Evolutionary conservation across 1,140 invertebrate genomes (phyloP).

Genomic region (Heliconius hewitsoni): DNA sequence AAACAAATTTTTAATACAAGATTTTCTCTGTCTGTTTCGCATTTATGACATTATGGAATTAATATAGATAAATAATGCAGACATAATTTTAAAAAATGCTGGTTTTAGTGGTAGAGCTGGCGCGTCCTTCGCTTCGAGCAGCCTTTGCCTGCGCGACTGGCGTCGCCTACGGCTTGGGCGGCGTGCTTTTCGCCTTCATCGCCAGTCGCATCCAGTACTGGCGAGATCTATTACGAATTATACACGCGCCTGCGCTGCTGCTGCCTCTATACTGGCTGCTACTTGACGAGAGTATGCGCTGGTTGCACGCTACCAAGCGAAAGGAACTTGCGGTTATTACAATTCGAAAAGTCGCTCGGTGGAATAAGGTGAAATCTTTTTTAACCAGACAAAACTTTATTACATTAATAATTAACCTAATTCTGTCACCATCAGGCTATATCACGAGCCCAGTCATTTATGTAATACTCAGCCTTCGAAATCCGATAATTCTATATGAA

Average conservation of each 20-base stretch:
- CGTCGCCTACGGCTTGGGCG: conserved; percentile 65
- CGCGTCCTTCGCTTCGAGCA: conserved; percentile 60
- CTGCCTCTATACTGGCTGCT: conserved; percentile 64
- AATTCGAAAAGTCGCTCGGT: conserved; percentile 57
- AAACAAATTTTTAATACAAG: too few species aligned
- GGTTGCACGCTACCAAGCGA: conserved; percentile 84
- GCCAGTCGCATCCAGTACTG: conserved; percentile 55
- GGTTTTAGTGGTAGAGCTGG: conserved; percentile 62
- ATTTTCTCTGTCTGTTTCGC: too few species aligned
- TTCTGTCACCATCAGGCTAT: background rate
- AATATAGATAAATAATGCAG: too few species aligned
- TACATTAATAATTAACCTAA: too few species aligned
- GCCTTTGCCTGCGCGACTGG: conserved; percentile 66
- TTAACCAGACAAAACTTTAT: too few species aligned
- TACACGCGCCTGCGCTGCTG: conserved; percentile 63
- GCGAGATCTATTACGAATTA: conserved; percentile 53
- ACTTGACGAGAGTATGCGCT: conserved; percentile 76
- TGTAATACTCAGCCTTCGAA: background rate
- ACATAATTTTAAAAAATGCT: background rate
- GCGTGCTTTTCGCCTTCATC: conserved; percentile 57
- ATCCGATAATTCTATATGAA: too few species aligned
- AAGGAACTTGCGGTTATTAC: conserved; percentile 32
- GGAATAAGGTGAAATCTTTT: conserved; percentile 56
- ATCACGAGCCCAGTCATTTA: background rate
- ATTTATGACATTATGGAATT: too few species aligned